Evolutionary conservation across 2,113 vertebrate species (phyloP).

Genomic region (Heterocephalus glaber): DNA sequence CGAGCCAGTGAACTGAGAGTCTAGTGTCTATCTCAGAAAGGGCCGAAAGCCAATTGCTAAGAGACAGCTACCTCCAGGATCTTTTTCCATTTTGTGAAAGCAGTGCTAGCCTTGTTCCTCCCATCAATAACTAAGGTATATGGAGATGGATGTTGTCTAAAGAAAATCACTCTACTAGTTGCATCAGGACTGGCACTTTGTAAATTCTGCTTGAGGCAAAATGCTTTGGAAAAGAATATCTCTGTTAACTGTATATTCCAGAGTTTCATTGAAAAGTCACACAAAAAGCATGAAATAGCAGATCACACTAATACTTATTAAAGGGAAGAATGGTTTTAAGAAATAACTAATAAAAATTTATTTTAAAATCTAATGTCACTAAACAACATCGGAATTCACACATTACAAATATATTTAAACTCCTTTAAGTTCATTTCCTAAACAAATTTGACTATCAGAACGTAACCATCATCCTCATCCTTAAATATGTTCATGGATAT

Average conservation of each 20-base stretch:
- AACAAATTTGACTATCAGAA: not conserved
- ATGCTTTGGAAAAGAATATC: conserved; percentile 25
- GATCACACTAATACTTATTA: not conserved
- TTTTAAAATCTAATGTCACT: not conserved
- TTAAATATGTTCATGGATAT: not conserved
- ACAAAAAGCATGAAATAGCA: not conserved
- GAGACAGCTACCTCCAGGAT: not conserved
- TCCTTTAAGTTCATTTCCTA: not conserved
- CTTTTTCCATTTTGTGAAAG: not conserved
- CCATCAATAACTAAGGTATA: not conserved
- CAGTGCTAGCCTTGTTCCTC: not conserved
- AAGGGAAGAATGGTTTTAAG: not conserved
- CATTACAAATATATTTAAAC: not conserved
- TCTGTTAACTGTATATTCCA: conserved; percentile 6
- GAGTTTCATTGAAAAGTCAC: not conserved
- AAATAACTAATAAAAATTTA: not conserved
- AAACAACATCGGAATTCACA: not conserved
- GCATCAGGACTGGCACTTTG: not conserved
- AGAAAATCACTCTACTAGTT: conserved; percentile 34
- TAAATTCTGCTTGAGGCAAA: conserved; percentile 51
- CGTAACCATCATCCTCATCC: not conserved
- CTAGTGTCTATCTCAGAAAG: not conserved
- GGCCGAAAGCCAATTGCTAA: not conserved
- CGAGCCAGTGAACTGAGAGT: not conserved
- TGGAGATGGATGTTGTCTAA: not conserved